Percentiles rank a stretch among this genome's conserved stretches.
Evolutionary conservation across 2,888 invertebrate species (phyloP).

Genomic region (Sinelater perroti): DNA sequence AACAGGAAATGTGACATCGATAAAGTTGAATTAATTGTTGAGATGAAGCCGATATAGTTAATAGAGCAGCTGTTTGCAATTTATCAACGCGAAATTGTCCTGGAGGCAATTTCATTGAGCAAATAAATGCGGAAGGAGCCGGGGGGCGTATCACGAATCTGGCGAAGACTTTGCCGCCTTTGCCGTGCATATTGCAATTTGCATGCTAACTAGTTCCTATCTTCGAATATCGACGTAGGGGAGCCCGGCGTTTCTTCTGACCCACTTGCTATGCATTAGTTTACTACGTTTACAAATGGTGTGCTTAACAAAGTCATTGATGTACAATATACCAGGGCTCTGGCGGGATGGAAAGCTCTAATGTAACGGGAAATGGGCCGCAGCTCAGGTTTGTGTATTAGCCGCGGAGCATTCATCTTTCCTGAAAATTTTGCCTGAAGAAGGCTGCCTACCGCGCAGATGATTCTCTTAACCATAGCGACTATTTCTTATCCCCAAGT

Average conservation of each 20-base stretch:
- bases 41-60: no score
- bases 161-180: conserved; percentile 50
- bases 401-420: neutral
- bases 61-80: no score
- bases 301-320: conserved; percentile 31
- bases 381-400: conserved; percentile 2
- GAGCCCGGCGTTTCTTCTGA: conserved; percentile 36
- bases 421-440: no score
- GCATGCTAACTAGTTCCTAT: conserved; percentile 61
- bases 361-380: conserved; percentile 2
- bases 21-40: no score
- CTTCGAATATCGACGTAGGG: conserved; percentile 58
- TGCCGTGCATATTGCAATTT: conserved; percentile 59
- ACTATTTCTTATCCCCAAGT: no score
- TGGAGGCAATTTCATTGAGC: no score
- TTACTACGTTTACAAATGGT: conserved; percentile 35
- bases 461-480: no score
- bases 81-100: no score
- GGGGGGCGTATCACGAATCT: conserved; percentile 43
- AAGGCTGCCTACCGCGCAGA: no score
- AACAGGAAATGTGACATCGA: no score
- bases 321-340: conserved; percentile 18
- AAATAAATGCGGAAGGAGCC: no score
- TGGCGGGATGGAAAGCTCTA: conserved; percentile 11
- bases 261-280: conserved; percentile 40